phyloP scores from a whole-genome alignment of 2,888 invertebrate species.

The Trissolcus brochymenae region DNA sequence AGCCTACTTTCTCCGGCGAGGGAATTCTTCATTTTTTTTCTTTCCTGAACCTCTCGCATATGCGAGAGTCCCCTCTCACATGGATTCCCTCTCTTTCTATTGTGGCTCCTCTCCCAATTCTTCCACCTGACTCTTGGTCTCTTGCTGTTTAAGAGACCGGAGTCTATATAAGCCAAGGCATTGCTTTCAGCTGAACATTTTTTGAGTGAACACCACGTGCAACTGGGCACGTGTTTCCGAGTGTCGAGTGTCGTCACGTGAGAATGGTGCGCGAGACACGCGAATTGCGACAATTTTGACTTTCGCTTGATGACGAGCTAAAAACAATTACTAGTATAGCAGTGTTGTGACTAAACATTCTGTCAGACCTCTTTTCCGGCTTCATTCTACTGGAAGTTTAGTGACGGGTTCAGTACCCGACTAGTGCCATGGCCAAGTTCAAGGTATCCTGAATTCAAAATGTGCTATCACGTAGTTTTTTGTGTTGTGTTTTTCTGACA shows the following conservation, averaged over 20 bases:
- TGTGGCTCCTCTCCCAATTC: slow-evolving; percentile 65
- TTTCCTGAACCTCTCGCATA: slow-evolving; percentile 58
- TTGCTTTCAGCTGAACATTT: slow-evolving; percentile 70
- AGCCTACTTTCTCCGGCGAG: slow-evolving; percentile 76
- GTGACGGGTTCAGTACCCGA: slow-evolving; percentile 41
- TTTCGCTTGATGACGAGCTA: slow-evolving; percentile 1
- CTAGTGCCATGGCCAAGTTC: slow-evolving; percentile 69
- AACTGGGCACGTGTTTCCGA: slow-evolving; percentile 52
- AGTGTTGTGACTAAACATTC: slow-evolving; percentile 51
- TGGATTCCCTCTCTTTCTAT: slow-evolving; percentile 59
- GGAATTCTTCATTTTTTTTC: slow-evolving; percentile 73
- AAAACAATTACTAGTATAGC: slow-evolving; percentile 14
- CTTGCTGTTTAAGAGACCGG: slow-evolving; percentile 57
- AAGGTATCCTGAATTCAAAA: slow-evolving; percentile 63
- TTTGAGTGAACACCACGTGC: slow-evolving; percentile 66
- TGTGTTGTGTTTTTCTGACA: too few species aligned
- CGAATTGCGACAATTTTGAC: slow-evolving; percentile 37
- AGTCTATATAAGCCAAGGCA: slow-evolving; percentile 74
- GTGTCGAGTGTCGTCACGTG: slow-evolving; percentile 55
- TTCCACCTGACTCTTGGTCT: slow-evolving; percentile 61
- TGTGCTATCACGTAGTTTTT: too few species aligned
- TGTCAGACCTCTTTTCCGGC: slow-evolving; percentile 4
- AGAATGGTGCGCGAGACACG: slow-evolving; percentile 66
- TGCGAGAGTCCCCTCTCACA: slow-evolving; percentile 59
- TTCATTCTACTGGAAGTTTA: slow-evolving; percentile 51